A percentile compares a stretch with the other conserved stretches of the same genome.
Evolutionary conservation across 2,888 invertebrate genomes (phyloP).

Genomic region (Zhuqinia jingwanae): DNA sequence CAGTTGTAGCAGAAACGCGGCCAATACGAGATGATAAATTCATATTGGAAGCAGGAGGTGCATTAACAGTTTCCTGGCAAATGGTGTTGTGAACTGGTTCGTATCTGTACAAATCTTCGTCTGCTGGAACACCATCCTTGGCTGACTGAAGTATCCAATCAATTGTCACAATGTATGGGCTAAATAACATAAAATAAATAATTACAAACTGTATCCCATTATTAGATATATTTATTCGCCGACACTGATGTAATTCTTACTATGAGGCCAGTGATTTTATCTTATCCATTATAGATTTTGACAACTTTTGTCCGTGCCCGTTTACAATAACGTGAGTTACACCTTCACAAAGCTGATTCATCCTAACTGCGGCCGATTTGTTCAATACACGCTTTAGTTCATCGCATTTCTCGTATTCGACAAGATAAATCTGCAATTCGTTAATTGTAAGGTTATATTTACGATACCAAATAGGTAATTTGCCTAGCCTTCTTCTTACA

Average conservation of each 20-base stretch:
- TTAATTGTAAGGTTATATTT: no score
- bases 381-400: slow-evolving; percentile 87
- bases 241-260: slow-evolving; percentile 44
- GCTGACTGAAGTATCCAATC: slow-evolving; percentile 91
- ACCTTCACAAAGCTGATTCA: slow-evolving; percentile 88
- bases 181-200: no score
- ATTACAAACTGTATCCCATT: no score
- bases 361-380: slow-evolving; percentile 91
- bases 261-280: slow-evolving; percentile 77
- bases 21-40: neutral
- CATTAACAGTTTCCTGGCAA: slow-evolving; percentile 17
- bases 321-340: slow-evolving; percentile 91
- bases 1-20: neutral
- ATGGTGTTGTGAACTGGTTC: slow-evolving; percentile 62
- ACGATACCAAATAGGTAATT: no score
- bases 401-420: slow-evolving; percentile 86
- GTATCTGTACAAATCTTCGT: slow-evolving; percentile 82
- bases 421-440: slow-evolving; percentile 85
- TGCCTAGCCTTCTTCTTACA: no score
- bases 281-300: slow-evolving; percentile 82
- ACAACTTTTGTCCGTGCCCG: slow-evolving; percentile 83
- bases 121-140: slow-evolving; percentile 84
- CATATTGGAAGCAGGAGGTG: neutral
- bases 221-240: slow-evolving; percentile 4
- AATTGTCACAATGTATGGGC: slow-evolving; percentile 86